These are phyloP conservation scores for Stylophora pistillata DNA, from an alignment of 64 coral and sea anemone genomes.

Conservation along the genomic window DNA sequence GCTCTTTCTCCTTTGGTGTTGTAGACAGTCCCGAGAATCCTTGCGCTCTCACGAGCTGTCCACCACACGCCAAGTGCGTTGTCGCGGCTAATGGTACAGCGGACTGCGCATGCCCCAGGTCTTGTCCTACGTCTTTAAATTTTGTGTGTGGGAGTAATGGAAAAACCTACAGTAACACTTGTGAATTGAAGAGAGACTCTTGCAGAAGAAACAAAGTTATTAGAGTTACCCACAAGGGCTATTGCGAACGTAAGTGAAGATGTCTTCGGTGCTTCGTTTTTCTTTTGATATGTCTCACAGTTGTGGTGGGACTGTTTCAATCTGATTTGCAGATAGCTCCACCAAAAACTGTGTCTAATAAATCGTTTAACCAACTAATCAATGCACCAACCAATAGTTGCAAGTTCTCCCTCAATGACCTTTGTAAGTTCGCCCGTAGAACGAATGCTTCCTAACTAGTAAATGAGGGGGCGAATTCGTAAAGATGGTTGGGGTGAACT, in stretches of 20 bases:
- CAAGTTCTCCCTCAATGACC: too few species aligned
- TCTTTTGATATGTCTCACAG: too few species aligned
- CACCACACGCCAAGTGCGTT: constrained; percentile 53
- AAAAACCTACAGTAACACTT: constrained; percentile 62
- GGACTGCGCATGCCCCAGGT: constrained; percentile 67
- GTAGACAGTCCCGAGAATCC: constrained; percentile 10
- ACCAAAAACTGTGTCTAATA: too few species aligned
- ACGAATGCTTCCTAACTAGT: too few species aligned
- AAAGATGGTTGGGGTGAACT: too few species aligned
- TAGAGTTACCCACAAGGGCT: constrained; percentile 36
- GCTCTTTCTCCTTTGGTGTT: neutral
- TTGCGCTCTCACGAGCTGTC: constrained; percentile 61
- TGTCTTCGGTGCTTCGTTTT: neutral
- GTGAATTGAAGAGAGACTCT: constrained; percentile 61
- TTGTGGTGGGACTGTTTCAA: too few species aligned
- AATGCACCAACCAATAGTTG: too few species aligned
- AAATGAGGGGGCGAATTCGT: too few species aligned
- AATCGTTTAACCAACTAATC: neutral
- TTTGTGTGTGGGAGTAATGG: constrained; percentile 78
- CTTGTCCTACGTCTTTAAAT: constrained; percentile 8
- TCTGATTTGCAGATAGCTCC: too few species aligned
- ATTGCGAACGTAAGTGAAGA: constrained; percentile 26
- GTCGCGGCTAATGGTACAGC: constrained; percentile 36
- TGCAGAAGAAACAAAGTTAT: constrained; percentile 50
- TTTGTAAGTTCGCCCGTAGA: too few species aligned